Evolutionary conservation across 1,140 invertebrate species (phyloP).

Genomic region (Acromyrmex echinatior): DNA sequence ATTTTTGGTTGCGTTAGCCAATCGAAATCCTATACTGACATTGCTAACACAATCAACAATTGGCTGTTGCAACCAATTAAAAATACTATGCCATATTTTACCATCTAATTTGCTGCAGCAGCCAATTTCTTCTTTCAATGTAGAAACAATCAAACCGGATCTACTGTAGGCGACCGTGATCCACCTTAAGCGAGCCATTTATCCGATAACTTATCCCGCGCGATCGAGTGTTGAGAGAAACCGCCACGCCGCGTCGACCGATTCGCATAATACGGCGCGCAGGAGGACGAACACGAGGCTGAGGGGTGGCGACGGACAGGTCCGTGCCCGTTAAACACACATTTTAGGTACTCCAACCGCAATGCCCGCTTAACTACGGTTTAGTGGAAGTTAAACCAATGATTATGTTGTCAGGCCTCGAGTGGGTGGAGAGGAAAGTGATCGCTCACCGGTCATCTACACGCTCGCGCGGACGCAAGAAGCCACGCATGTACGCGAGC

Average conservation of each 20-base stretch:
- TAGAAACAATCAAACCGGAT: constrained; percentile 25
- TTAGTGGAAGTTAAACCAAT: constrained; percentile 85
- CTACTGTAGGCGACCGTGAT: constrained; percentile 26
- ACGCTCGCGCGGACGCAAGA: constrained; percentile 51
- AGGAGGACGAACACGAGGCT: constrained; percentile 51
- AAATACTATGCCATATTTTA: no score
- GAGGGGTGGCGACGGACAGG: constrained; percentile 50
- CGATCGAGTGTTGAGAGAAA: constrained; percentile 30
- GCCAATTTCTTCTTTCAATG: no score
- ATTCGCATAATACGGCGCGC: constrained; percentile 58
- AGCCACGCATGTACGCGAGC: constrained; percentile 41
- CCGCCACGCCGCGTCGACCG: not conserved
- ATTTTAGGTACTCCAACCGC: constrained; percentile 85
- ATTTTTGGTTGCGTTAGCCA: no score
- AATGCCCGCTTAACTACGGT: constrained; percentile 85
- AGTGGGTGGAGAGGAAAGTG: constrained; percentile 84
- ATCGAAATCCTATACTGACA: no score
- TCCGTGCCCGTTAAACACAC: constrained; percentile 82
- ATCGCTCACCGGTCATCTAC: constrained; percentile 81
- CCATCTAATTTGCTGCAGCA: no score
- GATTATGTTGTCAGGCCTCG: constrained; percentile 85
- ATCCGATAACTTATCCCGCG: constrained; percentile 56
- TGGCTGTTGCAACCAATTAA: no score
- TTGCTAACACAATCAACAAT: no score
- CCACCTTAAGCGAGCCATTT: constrained; percentile 51